Conservation (phyloP, 1,140 invertebrate species). For the Geopemphigus sp. region DNA sequence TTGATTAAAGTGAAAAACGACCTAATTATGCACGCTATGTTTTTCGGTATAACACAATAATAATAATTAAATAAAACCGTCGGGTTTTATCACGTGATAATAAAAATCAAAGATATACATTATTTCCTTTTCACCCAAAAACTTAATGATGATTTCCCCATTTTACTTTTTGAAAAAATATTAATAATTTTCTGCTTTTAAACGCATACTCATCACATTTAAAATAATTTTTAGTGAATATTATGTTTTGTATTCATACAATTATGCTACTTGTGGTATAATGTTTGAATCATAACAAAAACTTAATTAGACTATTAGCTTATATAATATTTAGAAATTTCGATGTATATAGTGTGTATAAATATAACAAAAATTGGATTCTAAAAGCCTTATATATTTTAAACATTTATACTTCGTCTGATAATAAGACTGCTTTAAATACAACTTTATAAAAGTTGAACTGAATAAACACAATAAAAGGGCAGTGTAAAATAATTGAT, state of each 20-base stretch:
- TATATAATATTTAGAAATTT: background rate
- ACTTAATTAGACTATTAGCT: background rate
- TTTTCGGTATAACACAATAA: slow-evolving; percentile 5
- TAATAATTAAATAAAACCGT: slow-evolving; percentile 40
- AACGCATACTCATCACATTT: background rate
- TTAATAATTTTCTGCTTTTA: background rate
- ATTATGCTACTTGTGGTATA: background rate
- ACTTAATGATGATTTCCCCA: slow-evolving; percentile 25
- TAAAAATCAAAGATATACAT: slow-evolving; percentile 28
- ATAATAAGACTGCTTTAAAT: too few species aligned
- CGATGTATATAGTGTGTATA: background rate
- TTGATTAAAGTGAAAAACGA: slow-evolving; percentile 44
- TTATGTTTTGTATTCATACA: background rate
- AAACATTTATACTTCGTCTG: background rate
- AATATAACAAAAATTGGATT: background rate
- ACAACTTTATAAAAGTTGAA: too few species aligned
- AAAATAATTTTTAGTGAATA: background rate
- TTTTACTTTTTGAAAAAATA: slow-evolving; percentile 26
- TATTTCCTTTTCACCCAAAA: background rate
- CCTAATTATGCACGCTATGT: slow-evolving; percentile 27
- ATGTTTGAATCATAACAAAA: background rate
- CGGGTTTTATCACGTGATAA: slow-evolving; percentile 15
- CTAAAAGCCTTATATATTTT: background rate
- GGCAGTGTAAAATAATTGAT: too few species aligned
- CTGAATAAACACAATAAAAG: too few species aligned